These are phyloP conservation scores for Branchinecta lindahli DNA, from an alignment of 1,140 invertebrate species.

Conservation along the genomic window DNA sequence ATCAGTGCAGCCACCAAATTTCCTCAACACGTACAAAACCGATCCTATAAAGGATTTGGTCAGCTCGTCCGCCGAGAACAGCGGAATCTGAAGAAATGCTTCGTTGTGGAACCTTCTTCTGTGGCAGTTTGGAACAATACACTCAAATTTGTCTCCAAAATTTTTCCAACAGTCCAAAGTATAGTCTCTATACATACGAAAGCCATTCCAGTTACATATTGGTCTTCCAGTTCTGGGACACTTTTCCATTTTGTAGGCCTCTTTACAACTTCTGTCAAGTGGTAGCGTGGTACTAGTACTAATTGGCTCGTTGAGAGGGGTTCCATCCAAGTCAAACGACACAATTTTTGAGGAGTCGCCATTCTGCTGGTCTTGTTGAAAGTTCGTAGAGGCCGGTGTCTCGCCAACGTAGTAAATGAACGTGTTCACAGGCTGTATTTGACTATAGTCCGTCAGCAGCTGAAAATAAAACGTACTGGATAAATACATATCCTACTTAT, in stretches of 20 bases:
- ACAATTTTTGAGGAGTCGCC: not conserved
- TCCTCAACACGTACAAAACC: not conserved
- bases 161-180: not conserved
- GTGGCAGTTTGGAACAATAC: not conserved
- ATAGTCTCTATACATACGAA: slow-evolving; percentile 4
- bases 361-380: not conserved
- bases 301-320: not conserved
- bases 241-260: not conserved
- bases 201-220: not conserved
- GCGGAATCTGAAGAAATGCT: not conserved
- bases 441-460: not conserved
- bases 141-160: not conserved
- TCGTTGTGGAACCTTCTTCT: not conserved
- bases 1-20: not conserved
- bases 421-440: not conserved
- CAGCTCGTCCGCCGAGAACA: not conserved
- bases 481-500: no score
- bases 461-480: not conserved
- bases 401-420: not conserved
- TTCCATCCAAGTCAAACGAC: not conserved
- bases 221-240: not conserved
- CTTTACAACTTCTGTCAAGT: not conserved
- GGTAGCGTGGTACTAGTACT: not conserved
- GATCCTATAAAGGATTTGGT: not conserved
- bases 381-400: not conserved